Evolutionary conservation across 30 jellyfish, hydroid and myxozoan genomes (phyloP).

Genomic region (Turritopsis rubra): DNA sequence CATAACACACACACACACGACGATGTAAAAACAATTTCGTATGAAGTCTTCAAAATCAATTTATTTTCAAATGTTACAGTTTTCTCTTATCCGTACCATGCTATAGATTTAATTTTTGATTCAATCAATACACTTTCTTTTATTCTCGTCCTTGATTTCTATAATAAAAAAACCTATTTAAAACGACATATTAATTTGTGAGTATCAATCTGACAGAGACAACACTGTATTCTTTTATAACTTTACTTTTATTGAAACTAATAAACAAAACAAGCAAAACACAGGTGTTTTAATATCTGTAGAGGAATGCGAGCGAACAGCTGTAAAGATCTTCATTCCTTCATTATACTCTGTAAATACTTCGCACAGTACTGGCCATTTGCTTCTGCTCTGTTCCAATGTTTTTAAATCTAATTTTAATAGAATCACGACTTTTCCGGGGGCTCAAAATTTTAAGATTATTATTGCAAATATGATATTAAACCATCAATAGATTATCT

Average conservation of each 20-base stretch:
- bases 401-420: constrained; percentile 9
- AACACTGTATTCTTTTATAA: background rate
- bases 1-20: background rate
- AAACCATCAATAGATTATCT: background rate
- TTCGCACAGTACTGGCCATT: constrained; percentile 7
- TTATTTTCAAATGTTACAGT: background rate
- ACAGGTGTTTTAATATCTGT: background rate
- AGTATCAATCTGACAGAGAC: background rate
- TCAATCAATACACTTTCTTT: background rate
- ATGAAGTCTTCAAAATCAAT: background rate
- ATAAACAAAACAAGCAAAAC: background rate
- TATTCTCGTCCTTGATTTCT: background rate
- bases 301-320: background rate
- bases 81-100: background rate
- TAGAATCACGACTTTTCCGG: background rate
- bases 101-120: background rate
- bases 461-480: background rate
- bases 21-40: background rate
- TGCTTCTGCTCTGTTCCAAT: constrained; percentile 12
- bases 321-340: background rate
- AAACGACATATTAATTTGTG: no score
- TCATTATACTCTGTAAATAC: background rate
- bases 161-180: background rate
- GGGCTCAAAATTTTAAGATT: background rate
- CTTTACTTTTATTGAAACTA: background rate